Evolutionary conservation across 2,888 invertebrate genomes (phyloP), one percentile per base, ranked within the genome.

Genomic region (Cotesia congregata): DNA sequence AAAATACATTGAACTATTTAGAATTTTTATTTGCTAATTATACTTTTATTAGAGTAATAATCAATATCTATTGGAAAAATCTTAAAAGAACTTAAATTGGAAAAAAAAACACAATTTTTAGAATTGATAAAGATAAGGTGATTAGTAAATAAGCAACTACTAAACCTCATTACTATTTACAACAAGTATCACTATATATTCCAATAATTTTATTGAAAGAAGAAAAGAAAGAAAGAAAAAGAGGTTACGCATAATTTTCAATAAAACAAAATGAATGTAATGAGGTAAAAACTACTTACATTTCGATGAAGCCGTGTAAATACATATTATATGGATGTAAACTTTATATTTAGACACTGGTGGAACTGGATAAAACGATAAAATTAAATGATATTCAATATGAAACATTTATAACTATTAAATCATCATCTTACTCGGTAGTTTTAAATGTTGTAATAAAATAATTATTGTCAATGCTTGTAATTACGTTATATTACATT

Each of bases 311-410:
- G 50, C 12, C 50, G 12, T 50, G 50, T 50, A 50, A 50, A 9
- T 50, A 12, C 50, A 50, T 17, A 17, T 50, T 4, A 50, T 50
- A 50, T 0, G 50, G 7, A 6, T 12, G 50, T 50, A 50, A 50
- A 50, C 12, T 50, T 50, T 4, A 50, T 50, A 9, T 79, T 77
- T 81, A 76, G 78, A 72, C 69, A 30, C 30, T 30, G 30, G 30
- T 80, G 80, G 76, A 79, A 82, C 85, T 84, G 85, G 83, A 84
- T 85, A 85, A 85, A 85, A 83, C 82, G 83, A 62, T 77, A 79
- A 77, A 67, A 62, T 77, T 79, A 77, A 65, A 75, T 73, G 4
- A 60, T 75, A 50, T 40, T 7, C 67, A 38, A 12, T n/a, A 67
- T 9, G n/a, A 67, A 39, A 9, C 61, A n/a, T 60, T 61, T 61